Conservation (phyloP, 2,888 invertebrate species). For the Caprella mutica region DNA sequence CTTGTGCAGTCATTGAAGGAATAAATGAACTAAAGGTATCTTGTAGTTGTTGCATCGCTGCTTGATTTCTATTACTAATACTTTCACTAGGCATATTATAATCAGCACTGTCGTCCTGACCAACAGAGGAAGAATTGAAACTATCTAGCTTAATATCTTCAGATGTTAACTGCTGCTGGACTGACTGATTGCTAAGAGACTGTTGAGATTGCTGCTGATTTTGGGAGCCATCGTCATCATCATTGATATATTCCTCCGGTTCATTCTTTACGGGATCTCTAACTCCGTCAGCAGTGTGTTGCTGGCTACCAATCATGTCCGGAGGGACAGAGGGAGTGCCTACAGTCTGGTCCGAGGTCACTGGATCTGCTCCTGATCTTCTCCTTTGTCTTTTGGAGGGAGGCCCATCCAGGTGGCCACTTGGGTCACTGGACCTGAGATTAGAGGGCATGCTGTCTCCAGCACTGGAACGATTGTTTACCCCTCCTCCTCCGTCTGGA, state of each 20-base stretch:
- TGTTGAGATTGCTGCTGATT: not conserved
- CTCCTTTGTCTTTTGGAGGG: slow-evolving; percentile 25
- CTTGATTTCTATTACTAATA: slow-evolving; percentile 21
- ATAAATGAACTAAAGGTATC: slow-evolving; percentile 31
- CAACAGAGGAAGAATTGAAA: slow-evolving; percentile 17
- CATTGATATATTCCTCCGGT: slow-evolving; percentile 32
- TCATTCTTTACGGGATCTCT: slow-evolving; percentile 31
- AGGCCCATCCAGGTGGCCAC: too few species aligned
- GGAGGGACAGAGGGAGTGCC: too few species aligned
- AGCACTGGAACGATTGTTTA: slow-evolving; percentile 24
- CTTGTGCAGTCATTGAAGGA: slow-evolving; percentile 28
- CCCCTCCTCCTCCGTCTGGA: slow-evolving; percentile 23
- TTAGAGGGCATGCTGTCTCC: too few species aligned
- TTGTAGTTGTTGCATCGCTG: slow-evolving; percentile 33
- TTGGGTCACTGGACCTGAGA: too few species aligned
- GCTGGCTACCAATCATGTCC: too few species aligned
- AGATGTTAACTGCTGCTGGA: slow-evolving; percentile 12
- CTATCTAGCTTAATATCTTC: slow-evolving; percentile 17
- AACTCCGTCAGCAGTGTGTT: too few species aligned
- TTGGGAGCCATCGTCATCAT: slow-evolving; percentile 28
- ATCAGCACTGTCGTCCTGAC: slow-evolving; percentile 7
- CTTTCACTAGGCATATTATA: slow-evolving; percentile 11
- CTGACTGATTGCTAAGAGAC: not conserved
- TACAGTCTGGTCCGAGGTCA: slow-evolving; percentile 29
- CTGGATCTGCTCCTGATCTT: slow-evolving; percentile 24